These are phyloP conservation scores for Byasa hedistus DNA, from an alignment of 2,888 invertebrate genomes.

Conservation along the genomic window DNA sequence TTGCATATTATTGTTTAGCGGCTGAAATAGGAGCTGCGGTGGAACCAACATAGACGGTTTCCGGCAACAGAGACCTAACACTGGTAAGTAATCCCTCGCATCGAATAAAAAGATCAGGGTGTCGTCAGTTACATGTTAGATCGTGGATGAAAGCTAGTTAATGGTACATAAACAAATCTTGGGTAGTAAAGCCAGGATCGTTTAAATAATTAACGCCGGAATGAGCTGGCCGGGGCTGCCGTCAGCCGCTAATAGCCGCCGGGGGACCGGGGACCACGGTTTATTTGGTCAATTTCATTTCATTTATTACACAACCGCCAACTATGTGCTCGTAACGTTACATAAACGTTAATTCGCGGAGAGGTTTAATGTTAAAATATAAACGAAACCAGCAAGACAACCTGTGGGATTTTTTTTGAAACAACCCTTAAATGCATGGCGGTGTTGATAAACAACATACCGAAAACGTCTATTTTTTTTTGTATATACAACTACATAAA, in stretches of 20 bases:
- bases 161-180: conserved; percentile 3
- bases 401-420: background rate
- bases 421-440: too few species aligned
- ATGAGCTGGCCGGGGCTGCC: conserved; percentile 39
- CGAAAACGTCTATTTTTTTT: too few species aligned
- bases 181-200: background rate
- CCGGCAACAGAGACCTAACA: too few species aligned
- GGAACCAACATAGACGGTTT: too few species aligned
- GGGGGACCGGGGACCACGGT: conserved; percentile 66
- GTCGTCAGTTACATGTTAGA: background rate
- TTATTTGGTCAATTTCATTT: conserved; percentile 66
- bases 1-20: too few species aligned
- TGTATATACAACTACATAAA: too few species aligned
- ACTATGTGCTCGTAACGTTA: background rate
- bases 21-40: too few species aligned
- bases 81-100: too few species aligned
- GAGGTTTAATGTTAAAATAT: background rate
- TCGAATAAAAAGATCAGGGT: too few species aligned
- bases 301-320: conserved; percentile 50
- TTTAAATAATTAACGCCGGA: conserved; percentile 25
- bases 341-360: background rate
- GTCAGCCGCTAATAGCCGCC: conserved; percentile 71
- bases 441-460: too few species aligned
- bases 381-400: background rate
- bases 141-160: background rate